Percentiles rank a stretch among this genome's conserved stretches.
Conservation (phyloP, 2,113 vertebrate genomes). For the Setophaga kirtlandii region DNA sequence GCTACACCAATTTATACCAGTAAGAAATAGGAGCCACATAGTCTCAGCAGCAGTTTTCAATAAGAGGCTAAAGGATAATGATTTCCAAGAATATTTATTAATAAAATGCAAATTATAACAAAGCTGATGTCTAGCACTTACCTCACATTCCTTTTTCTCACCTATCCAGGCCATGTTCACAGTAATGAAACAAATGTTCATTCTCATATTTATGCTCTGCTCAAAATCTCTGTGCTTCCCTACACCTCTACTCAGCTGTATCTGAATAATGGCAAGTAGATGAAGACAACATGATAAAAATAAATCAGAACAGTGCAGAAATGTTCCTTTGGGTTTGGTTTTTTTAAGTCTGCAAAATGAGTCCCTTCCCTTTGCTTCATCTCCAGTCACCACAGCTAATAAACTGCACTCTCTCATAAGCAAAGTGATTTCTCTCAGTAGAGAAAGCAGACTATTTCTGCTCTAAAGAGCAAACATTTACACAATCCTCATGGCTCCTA, state of each 20-base stretch:
- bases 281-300: background rate
- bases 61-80: background rate
- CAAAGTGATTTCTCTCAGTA: background rate
- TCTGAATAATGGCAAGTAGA: background rate
- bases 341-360: background rate
- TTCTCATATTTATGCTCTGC: background rate
- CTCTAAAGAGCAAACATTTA: constrained; percentile 9
- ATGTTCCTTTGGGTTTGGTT: background rate
- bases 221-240: background rate
- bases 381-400: background rate
- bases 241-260: background rate
- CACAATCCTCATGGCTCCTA: background rate
- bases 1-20: background rate
- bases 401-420: background rate
- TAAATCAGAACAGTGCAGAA: background rate
- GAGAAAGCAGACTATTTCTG: background rate
- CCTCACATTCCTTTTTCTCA: background rate
- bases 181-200: background rate
- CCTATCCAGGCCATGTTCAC: background rate
- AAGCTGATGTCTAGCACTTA: background rate
- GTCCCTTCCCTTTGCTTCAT: background rate
- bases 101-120: background rate
- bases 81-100: constrained; percentile 7
- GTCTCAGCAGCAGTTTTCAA: background rate
- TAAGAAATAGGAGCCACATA: background rate